Base-by-base conservation (phyloP, 2,113 vertebrate species). In the Amia ocellicauda region DNA sequence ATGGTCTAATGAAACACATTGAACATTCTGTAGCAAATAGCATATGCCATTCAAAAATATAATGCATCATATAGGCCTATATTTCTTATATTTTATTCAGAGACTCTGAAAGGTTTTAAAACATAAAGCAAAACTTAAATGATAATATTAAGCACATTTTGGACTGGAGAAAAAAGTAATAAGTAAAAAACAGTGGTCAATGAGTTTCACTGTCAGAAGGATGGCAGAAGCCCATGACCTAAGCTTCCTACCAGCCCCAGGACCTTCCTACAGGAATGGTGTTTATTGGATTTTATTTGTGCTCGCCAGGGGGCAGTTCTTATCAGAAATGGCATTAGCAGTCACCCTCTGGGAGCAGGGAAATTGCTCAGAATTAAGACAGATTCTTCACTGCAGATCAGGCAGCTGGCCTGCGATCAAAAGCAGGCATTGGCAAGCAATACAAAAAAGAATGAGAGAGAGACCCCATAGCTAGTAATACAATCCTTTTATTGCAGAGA, bases 351-450 rank as follows among this genome's bases (percentile, higher is more conserved):
- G 71, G 68, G 78, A 71, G 67, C 63, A 3, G 29, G 78, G 68
- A 80, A 78, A 82, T 76, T 74, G 64, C 71, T 77, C 69, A 70
- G 73, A 77, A 78, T 77, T 67, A 83, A 76, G 77, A 78, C 56
- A 11, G 56, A 41, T 58, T 7, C 36, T 20, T 20, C 4, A 16
- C 8, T 31, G 56, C 28, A 17, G 16, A 31, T 4, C 27, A 14
- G 56, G n/a, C 14, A 8, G n/a, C 56, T 40, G 56, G 31, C 56
- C 19, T 7, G 67, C 56, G 75, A 82, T 64, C 4, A 36, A 20
- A 62, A 62, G 65, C 57, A 58, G n/a, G 28, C 9, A 45, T 13
- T 56, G 51, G 20, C 42, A 5, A 10, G 45, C 24, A 23, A 29
- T n/a, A n/a, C n/a, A n/a, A 8, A 22, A 8, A 50, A 24, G 45